Base-by-base conservation (phyloP, 2,113 vertebrate species). In the Mellivora capensis region DNA sequence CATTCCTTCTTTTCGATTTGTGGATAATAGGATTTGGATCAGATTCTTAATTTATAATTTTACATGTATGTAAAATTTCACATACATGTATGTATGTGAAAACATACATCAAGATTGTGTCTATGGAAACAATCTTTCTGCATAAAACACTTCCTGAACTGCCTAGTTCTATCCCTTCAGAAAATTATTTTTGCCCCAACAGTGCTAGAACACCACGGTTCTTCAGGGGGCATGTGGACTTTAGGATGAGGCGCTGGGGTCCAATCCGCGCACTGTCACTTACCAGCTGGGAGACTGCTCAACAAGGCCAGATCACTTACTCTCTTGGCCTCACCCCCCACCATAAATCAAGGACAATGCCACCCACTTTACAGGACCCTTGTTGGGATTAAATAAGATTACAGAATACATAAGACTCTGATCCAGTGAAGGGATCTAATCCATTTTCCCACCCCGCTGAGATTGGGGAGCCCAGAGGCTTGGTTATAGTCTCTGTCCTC, bases 141-240 rank as follows among this genome's bases (percentile, higher is more conserved):
- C n/a, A 64, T 74, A 82, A 85, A 94, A 95, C 25, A 76, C 7
- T 72, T 94, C 62, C 69, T 25, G 31, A 42, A 82, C 31, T 74
- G 49, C 59, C 74, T 74, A 64, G 20, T 15, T 37, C 14, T 39
- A 52, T 42, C 6, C 42, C 34, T 49, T 80, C 34, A 39, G 64
- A 90, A 90, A 52, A 64, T 88, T 39, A 76, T 64, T n/a, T 39
- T n/a, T 59, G 87, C 83, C 23, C 11, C 52, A 67, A 83, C 39
- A 37, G 15, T 18, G 11, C 17, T 37, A 91, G 47, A 34, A n/a
- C 42, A n/a, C 11, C 20, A 18, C 0, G 79, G 62, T 0, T 23
- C 7, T 27, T 2, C 10, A n/a, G 25, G 52, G 5, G 57, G 25
- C 1, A 21, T 8, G 7, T 9, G 34, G 72, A 1, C 17, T 89